A percentile compares a stretch with the other conserved stretches of the same genome.
These are phyloP conservation scores for Melinaea menophilus DNA, from an alignment of 2,888 invertebrate species.

Conservation along the genomic window DNA sequence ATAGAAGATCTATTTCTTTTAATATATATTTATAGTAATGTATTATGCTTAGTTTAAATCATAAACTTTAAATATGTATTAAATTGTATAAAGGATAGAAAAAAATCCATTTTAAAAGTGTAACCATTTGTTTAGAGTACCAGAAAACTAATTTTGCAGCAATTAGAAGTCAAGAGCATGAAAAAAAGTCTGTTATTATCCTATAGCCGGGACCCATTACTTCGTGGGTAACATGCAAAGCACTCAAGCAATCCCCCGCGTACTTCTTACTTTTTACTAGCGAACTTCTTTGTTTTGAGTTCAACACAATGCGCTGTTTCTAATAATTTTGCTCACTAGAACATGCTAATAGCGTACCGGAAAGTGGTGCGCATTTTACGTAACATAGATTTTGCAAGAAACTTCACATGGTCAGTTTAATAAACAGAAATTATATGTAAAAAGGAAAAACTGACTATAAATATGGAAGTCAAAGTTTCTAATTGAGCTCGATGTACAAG, in stretches of 20 bases:
- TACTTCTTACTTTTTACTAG: constrained; percentile 62
- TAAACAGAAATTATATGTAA: constrained; percentile 14
- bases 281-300: constrained; percentile 65
- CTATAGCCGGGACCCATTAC: constrained; percentile 39
- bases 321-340: constrained; percentile 51
- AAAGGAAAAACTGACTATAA: too few species aligned
- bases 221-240: constrained; percentile 43
- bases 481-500: too few species aligned
- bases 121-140: not conserved
- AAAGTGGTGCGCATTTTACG: constrained; percentile 43
- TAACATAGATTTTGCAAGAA: constrained; percentile 43
- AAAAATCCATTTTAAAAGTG: not conserved
- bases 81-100: not conserved
- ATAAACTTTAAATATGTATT: not conserved
- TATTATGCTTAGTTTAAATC: too few species aligned
- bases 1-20: too few species aligned
- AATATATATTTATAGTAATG: too few species aligned
- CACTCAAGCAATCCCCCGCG: constrained; percentile 44
- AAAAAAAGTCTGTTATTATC: constrained; percentile 24
- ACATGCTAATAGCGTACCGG: constrained; percentile 29
- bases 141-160: constrained; percentile 8
- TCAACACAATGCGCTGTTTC: constrained; percentile 60
- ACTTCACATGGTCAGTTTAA: constrained; percentile 36
- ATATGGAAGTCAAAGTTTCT: too few species aligned
- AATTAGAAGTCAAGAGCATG: constrained; percentile 9